Base-by-base conservation (phyloP, 2,113 vertebrate genomes). In the Chrysochloris asiatica region DNA sequence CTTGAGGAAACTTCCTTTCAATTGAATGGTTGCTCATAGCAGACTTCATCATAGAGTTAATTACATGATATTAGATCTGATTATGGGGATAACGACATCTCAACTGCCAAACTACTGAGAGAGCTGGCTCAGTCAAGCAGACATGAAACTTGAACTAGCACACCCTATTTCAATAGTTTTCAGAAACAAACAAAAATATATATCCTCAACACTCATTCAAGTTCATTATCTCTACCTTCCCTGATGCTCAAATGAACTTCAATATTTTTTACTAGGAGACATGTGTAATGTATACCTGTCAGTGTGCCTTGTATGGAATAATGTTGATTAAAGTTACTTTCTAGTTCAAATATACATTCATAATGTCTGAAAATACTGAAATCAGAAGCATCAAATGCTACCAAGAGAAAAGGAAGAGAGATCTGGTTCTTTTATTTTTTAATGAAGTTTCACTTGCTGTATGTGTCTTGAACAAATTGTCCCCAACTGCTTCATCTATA, bases 341-440 rank as follows among this genome's bases (percentile, higher is more conserved):
- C 71, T 6, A 93, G 48, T 89, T 65, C 89, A 82, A 86, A 89
- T 6, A 56, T 41, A 61, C 6, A 26, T 28, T 8, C 22, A 61
- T 61, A 30, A 61, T 61, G 28, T 61, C 6, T 28, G 24, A 61
- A 61, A 61, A 14, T 26, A 61, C 10, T 4, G 26, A 83, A 80
- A 47, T 1, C 3, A 24, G 16, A 9, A 41, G 8, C 22, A 86
- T 79, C 47, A 75, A 67, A 65, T 84, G 56, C 0, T 86, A 41
- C 36, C 6, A 47, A 41, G 77, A 5, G 67, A 72, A 76, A 47
- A 30, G 10, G n/a, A 41, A 19, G 48, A 7, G 11, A 13, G 72
- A 82, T 1, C 4, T 33, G 7, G 43, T 2, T 11, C 17, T 69
- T 16, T 36, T 73, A 12, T 67, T 73, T 36, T 21, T 61, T 6